Conservation (phyloP, 2,797 vertebrate species). For the Malurus leucopterus region DNA sequence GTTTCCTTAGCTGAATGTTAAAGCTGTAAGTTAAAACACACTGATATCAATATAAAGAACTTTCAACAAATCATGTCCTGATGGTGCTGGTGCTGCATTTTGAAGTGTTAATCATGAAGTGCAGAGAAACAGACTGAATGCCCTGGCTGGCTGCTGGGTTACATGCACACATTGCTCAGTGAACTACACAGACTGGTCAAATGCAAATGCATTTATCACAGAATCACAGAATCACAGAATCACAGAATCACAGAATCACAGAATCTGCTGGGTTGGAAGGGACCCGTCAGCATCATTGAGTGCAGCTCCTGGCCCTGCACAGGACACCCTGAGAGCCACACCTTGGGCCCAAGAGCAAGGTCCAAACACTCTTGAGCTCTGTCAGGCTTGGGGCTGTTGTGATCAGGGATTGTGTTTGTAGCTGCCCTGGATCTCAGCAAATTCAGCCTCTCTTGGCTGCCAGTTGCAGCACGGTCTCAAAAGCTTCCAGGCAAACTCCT, state of each 20-base stretch:
- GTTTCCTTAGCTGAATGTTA: not conserved
- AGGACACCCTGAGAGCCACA: not conserved
- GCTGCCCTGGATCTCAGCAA: not conserved
- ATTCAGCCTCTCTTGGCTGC: not conserved
- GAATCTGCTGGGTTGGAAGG: not conserved
- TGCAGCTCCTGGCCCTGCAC: not conserved
- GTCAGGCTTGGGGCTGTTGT: not conserved
- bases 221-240: not conserved
- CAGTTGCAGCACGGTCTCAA: not conserved
- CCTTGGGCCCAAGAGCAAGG: not conserved
- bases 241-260: not conserved
- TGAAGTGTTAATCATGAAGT: not conserved
- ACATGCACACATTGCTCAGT: not conserved
- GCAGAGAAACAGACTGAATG: not conserved
- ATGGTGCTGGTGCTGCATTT: not conserved
- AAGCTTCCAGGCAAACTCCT: not conserved
- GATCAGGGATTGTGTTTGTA: not conserved
- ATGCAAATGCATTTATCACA: not conserved
- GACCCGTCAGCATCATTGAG: not conserved
- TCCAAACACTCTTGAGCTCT: not conserved
- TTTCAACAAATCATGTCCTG: not conserved
- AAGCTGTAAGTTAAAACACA: not conserved
- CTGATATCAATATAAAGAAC: not conserved
- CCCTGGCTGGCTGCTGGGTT: not conserved
- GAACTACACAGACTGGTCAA: not conserved